Base-by-base conservation (phyloP, 2,888 invertebrate genomes). In the Caenorhabditis japonica region DNA sequence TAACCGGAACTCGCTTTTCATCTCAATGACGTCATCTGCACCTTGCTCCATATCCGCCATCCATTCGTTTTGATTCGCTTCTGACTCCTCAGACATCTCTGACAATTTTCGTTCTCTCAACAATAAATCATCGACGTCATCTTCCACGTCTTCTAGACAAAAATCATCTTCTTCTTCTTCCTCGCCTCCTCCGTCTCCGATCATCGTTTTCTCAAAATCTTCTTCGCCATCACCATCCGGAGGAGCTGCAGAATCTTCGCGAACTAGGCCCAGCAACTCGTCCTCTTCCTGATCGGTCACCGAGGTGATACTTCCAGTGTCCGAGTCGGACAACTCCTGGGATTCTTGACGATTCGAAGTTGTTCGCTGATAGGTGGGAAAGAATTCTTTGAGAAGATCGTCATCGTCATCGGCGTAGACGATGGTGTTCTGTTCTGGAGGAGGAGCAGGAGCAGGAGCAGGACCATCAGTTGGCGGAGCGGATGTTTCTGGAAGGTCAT, bases 131-230 rank as follows among this genome's bases (percentile, higher is more conserved):
- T 64, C 64, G 0, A 44, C 25, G 21, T 64, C 53, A 34, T 62
- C 55, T 7, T 55, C 55, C n/a, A 55, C 44, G 15, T 64, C 62
- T 41, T 64, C 62, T 27, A 55, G 15, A 39, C 62, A 55, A 39
- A 66, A 56, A 5, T 56, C 55, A 4, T 56, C 19, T 27, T 49
- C 19, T 12, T 30, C n/a, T 19, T 52, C 19, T n/a, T 43, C 34
- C 1, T 19, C n/a, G 10, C 47, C 25, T 7, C 23, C 30, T 19
- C 36, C 33, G 7, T 19, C 36, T 4, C 55, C 30, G 4, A n/a
- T 4, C 38, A 39, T 39, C n/a, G n/a, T n/a, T n/a, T n/a, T n/a
- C 39, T 39, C 4, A 13, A 15, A 4, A 5, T 5, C 39, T 15
- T 34, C 38, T 17, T 46, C 3, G 25, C 8, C n/a, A 30, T 52